Percentiles rank a stretch among this genome's conserved stretches.
Conservation (phyloP, 2,797 vertebrate species). For the Emydoidea blandingii region DNA sequence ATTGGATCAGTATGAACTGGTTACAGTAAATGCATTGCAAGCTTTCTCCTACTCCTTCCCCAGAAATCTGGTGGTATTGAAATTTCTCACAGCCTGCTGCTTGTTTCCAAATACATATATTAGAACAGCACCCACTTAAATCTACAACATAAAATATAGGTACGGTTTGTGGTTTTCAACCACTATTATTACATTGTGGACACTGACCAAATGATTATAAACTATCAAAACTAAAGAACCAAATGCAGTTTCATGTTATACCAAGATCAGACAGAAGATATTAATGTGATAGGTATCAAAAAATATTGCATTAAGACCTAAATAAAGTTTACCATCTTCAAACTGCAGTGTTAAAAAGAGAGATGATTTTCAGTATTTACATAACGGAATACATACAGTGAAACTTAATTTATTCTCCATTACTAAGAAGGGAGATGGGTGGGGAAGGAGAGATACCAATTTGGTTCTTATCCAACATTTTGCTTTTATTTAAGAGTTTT, state of each 20-base stretch:
- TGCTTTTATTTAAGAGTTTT: background rate
- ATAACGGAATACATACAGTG: conserved; percentile 5
- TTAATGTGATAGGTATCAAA: background rate
- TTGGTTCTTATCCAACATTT: background rate
- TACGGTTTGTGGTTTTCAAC: conserved; percentile 33
- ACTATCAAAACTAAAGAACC: background rate
- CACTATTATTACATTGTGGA: background rate
- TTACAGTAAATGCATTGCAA: conserved; percentile 40
- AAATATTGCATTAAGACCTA: conserved; percentile 30
- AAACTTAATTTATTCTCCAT: conserved; percentile 11
- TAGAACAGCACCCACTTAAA: background rate
- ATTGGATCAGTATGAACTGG: conserved; percentile 52
- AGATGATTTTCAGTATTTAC: conserved; percentile 53
- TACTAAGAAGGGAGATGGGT: conserved; percentile 14
- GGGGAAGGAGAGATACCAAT: background rate
- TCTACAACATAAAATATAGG: background rate
- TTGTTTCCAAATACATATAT: conserved; percentile 40
- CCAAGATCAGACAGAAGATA: background rate
- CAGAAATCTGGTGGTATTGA: conserved; percentile 33
- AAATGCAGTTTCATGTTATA: background rate
- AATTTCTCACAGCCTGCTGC: background rate
- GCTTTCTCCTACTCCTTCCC: conserved; percentile 34
- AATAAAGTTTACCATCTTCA: conserved; percentile 35
- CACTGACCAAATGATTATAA: conserved; percentile 40
- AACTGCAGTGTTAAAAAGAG: conserved; percentile 38